Evolutionary conservation across 2,797 vertebrate species (phyloP), one percentile per base, ranked within the genome.

Genomic region (Uromys caudimaculatus): DNA sequence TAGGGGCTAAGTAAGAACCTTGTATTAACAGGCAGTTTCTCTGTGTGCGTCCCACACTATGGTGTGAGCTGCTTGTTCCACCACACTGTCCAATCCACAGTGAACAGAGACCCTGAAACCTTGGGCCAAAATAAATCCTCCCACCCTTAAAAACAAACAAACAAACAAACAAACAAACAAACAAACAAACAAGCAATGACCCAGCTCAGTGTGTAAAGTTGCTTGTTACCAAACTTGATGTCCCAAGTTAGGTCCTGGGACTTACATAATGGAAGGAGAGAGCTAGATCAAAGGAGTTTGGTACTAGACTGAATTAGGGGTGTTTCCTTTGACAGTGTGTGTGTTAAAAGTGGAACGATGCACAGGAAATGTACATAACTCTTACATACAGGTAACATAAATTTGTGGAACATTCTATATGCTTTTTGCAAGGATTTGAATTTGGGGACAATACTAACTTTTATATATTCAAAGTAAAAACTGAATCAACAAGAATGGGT

Each of bases 381-480:
- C 56, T 56, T 75, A 87, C 88, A 71, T 3, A 87, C 3, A 56
- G 47, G 84, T 79, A 87, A 83, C 67, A 89, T 44, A 88, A 13
- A 56, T 93, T 89, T 44, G 50, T 67, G 38, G 95, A 95, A 16
- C 14, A 69, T 50, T 83, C 35, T 29, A 54, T 71, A 27, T 67
- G 11, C 58, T 52, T 78, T 94, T 32, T 60, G 11, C 75, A 86
- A 73, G 21, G 1, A 87, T 93, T 90, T 93, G 69, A 89, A 71
- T 94, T 86, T 92, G 60, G 54, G 58, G 29, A 93, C 13, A 75
- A 79, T 67, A 44, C 56, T 92, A 85, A 56, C 62, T 92, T 92
- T 94, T 41, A 76, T 71, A 58, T 88, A 71, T 87, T 96, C 50
- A 91, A 93, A 89, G 81, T 78, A 35, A 94, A 92, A 88, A 91